phyloP scores from a whole-genome alignment of 2,888 invertebrate species.

The Amiota communis region DNA sequence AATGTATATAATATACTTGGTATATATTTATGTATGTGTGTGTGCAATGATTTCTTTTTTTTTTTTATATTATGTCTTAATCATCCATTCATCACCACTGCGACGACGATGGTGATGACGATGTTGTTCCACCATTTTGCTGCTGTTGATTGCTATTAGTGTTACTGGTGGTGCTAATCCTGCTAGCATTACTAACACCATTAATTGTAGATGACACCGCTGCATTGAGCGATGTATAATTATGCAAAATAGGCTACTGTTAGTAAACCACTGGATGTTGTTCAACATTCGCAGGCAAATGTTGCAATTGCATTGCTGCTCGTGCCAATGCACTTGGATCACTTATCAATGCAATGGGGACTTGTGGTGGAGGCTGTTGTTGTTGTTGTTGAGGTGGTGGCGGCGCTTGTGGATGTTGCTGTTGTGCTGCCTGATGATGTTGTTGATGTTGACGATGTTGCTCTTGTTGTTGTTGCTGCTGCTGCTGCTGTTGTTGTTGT shows the following conservation, averaged over 20 bases:
- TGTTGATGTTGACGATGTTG: constrained; percentile 63
- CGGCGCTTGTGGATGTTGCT: constrained; percentile 55
- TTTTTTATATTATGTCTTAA: too few relatives aligned
- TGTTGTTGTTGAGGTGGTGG: constrained; percentile 64
- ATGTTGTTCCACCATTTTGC: neutral
- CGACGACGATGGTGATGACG: neutral
- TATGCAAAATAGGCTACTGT: constrained; percentile 65
- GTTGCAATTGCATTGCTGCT: constrained; percentile 72
- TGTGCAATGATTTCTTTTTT: neutral
- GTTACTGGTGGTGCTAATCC: constrained; percentile 23
- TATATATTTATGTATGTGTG: constrained; percentile 33
- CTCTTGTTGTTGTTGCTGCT: constrained; percentile 63
- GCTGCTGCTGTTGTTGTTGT: constrained; percentile 59
- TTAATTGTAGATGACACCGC: constrained; percentile 29
- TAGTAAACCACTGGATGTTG: constrained; percentile 73
- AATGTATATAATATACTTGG: constrained; percentile 26
- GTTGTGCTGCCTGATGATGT: constrained; percentile 52
- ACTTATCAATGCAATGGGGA: constrained; percentile 71
- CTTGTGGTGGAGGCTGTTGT: constrained; percentile 69
- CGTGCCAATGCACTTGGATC: constrained; percentile 71
- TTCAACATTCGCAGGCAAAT: constrained; percentile 72
- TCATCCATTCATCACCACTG: constrained; percentile 48
- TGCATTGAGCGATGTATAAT: constrained; percentile 47
- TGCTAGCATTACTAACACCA: neutral
- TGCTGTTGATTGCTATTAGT: neutral